These are phyloP conservation scores for Odontophorus gujanensis DNA, from an alignment of 2,113 vertebrate species.

Conservation along the genomic window DNA sequence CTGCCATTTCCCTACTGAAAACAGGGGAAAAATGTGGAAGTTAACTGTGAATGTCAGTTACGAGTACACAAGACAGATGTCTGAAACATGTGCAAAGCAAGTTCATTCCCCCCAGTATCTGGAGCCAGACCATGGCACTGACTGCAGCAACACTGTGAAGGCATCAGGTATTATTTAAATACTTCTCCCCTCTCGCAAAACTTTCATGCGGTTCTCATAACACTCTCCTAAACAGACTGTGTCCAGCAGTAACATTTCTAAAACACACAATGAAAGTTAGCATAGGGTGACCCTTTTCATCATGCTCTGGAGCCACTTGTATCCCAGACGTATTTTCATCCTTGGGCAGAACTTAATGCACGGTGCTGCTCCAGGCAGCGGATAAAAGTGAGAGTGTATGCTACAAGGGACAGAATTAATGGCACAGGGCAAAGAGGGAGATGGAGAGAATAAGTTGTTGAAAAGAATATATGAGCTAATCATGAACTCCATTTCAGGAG, in stretches of 20 bases:
- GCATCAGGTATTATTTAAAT: not conserved
- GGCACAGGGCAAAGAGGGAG: not conserved
- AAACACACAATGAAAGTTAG: not conserved
- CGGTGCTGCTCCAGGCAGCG: not conserved
- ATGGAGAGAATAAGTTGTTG: not conserved
- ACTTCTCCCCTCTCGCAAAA: not conserved
- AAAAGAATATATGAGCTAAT: slow-evolving; percentile 39
- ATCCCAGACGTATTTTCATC: not conserved
- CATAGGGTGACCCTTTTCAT: not conserved
- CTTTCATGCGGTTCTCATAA: not conserved
- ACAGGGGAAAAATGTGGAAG: not conserved
- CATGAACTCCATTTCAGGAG: slow-evolving; percentile 12
- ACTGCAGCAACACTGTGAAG: not conserved
- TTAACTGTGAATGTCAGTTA: not conserved
- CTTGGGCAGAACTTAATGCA: not conserved
- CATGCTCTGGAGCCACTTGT: not conserved
- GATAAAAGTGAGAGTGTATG: not conserved
- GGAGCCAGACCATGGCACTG: not conserved
- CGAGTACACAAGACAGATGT: not conserved
- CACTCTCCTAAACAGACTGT: not conserved
- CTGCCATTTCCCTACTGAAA: not conserved
- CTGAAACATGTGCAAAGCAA: not conserved
- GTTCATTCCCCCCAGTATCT: not conserved
- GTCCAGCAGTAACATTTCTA: not conserved
- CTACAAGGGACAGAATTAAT: not conserved